Evolutionary conservation across 37 sponge, comb jelly and placozoan genomes (phyloP).

Genomic region (Lycopodina hypogea): DNA sequence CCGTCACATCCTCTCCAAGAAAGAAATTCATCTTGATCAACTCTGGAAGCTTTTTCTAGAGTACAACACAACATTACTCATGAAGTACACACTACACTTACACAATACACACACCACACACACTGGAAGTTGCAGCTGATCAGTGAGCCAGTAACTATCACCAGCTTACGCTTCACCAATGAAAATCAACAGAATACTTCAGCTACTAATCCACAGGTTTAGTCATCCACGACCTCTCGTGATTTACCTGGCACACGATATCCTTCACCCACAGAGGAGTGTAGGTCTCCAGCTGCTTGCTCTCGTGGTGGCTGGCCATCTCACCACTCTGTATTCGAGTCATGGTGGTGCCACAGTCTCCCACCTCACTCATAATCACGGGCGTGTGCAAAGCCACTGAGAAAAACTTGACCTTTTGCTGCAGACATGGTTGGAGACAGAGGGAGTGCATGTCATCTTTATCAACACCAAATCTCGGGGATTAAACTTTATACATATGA

Average conservation of each 20-base stretch:
- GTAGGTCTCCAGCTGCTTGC: slow-evolving; percentile 35
- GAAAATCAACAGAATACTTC: no score
- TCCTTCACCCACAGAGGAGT: slow-evolving; percentile 75
- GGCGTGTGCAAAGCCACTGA: slow-evolving; percentile 85
- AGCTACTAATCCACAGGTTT: no score
- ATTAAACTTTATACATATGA: no score
- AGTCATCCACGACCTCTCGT: no score
- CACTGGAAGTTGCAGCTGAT: no score
- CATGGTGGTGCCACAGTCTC: slow-evolving; percentile 77
- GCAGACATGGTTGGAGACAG: background rate
- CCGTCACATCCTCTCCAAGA: slow-evolving; percentile 22
- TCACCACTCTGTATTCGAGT: slow-evolving; percentile 54
- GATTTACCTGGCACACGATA: slow-evolving; percentile 54
- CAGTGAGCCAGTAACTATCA: no score
- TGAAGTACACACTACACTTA: background rate
- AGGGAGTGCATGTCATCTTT: background rate
- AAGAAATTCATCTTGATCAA: slow-evolving; percentile 49
- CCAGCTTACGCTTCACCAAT: no score
- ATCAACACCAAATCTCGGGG: background rate
- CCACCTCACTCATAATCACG: slow-evolving; percentile 71
- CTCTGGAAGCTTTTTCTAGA: slow-evolving; percentile 47
- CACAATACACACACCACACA: no score
- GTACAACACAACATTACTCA: background rate
- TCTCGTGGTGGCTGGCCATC: slow-evolving; percentile 56
- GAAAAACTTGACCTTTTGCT: slow-evolving; percentile 67